A percentile compares a stretch with the other conserved stretches of the same genome.
These are phyloP conservation scores for Bradypodion pumilum DNA, from an alignment of 2,797 vertebrate genomes.

Conservation along the genomic window DNA sequence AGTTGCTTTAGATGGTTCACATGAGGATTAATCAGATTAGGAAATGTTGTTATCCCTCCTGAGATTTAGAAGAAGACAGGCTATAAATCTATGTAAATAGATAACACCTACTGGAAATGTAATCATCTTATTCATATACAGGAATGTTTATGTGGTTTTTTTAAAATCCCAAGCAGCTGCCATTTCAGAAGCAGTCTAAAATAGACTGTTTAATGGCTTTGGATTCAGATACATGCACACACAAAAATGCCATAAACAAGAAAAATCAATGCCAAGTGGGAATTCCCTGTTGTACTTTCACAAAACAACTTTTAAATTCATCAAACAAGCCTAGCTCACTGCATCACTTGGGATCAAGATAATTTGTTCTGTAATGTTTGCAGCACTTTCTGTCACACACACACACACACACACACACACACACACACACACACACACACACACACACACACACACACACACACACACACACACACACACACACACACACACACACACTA, in stretches of 20 bases:
- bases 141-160: slow-evolving; percentile 23
- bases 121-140: slow-evolving; percentile 25
- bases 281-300: slow-evolving; percentile 15
- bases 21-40: slow-evolving; percentile 14
- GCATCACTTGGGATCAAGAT: slow-evolving; percentile 7
- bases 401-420: too few species aligned
- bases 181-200: slow-evolving; percentile 22
- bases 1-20: background rate
- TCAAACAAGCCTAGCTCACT: background rate
- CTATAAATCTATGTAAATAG: slow-evolving; percentile 29
- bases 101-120: slow-evolving; percentile 7
- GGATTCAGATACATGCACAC: slow-evolving; percentile 22
- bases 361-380: slow-evolving; percentile 16
- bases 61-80: slow-evolving; percentile 13
- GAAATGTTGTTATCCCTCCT: slow-evolving; percentile 11
- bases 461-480: background rate
- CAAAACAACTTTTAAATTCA: slow-evolving; percentile 23
- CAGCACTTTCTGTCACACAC: background rate
- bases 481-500: too few species aligned
- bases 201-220: slow-evolving; percentile 26
- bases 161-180: slow-evolving; percentile 21
- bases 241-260: slow-evolving; percentile 19
- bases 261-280: slow-evolving; percentile 29
- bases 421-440: background rate
- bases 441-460: background rate